phyloP scores from a whole-genome alignment of 1,140 invertebrate species.

The Drosophila pruinosa region DNA sequence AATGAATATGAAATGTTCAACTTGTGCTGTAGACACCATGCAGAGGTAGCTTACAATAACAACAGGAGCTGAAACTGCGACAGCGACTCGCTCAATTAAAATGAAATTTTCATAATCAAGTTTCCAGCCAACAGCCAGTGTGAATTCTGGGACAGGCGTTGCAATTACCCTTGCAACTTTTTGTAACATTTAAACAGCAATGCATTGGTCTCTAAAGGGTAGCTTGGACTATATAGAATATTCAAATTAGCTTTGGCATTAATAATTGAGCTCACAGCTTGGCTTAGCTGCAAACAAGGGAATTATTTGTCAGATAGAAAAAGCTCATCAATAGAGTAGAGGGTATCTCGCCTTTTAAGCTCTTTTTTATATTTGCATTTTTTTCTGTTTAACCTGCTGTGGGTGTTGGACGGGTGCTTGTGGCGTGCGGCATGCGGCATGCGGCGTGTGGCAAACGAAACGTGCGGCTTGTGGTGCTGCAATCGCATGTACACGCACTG shows the following conservation, averaged over 20 bases:
- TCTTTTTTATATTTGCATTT: constrained; percentile 5
- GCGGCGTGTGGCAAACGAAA: constrained; percentile 8
- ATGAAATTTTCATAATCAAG: constrained; percentile 77
- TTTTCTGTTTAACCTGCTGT: background rate
- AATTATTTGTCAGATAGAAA: background rate
- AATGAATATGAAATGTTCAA: constrained; percentile 28
- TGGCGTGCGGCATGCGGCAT: constrained; percentile 16
- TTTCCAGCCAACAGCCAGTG: constrained; percentile 27
- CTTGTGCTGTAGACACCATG: background rate
- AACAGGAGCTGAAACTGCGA: constrained; percentile 19
- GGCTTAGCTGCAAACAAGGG: too few relatives aligned
- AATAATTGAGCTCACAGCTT: too few relatives aligned
- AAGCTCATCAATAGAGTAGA: background rate
- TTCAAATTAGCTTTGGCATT: too few relatives aligned
- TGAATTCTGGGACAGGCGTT: constrained; percentile 4
- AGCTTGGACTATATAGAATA: too few relatives aligned
- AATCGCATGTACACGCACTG: constrained; percentile 40
- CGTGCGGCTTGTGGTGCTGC: background rate
- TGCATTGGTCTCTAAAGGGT: background rate
- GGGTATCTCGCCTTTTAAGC: background rate
- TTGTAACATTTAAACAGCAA: background rate
- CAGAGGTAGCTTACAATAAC: background rate
- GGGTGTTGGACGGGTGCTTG: background rate
- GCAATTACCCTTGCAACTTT: constrained; percentile 30
- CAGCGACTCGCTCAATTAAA: constrained; percentile 63